These are phyloP conservation scores for Thelaira solivaga DNA, from an alignment of 2,888 invertebrate genomes.

Conservation along the genomic window DNA sequence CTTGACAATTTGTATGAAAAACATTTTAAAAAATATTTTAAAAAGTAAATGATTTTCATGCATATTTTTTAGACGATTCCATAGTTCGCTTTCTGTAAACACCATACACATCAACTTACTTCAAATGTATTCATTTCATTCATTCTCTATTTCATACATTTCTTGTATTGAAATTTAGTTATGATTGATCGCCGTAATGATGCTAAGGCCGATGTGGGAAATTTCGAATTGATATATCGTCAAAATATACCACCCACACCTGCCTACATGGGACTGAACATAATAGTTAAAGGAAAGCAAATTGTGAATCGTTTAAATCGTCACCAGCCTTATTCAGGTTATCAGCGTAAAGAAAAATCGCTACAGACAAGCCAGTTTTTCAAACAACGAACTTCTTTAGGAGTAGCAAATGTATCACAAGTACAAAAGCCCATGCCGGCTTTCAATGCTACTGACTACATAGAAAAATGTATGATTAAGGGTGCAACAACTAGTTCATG, in stretches of 20 bases:
- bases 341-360: constrained; percentile 69
- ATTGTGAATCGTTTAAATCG: constrained; percentile 68
- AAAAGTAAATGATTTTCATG: no score
- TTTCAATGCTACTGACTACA: constrained; percentile 74
- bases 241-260: constrained; percentile 88
- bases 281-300: constrained; percentile 76
- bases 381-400: constrained; percentile 66
- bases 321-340: constrained; percentile 53
- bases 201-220: constrained; percentile 86
- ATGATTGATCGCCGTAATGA: constrained; percentile 85
- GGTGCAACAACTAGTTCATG: constrained; percentile 68
- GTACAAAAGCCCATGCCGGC: constrained; percentile 74
- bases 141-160: not conserved
- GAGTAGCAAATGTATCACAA: constrained; percentile 69
- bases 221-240: constrained; percentile 87
- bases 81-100: no score
- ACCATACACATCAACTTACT: no score
- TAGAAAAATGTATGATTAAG: constrained; percentile 69
- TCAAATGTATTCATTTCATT: not conserved
- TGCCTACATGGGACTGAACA: constrained; percentile 84
- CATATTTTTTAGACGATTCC: no score
- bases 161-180: constrained; percentile 79
- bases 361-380: constrained; percentile 67
- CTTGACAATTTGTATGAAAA: no score
- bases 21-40: no score